Evolutionary conservation across 2,797 vertebrate species (phyloP).

Genomic region (Pteropus rufus): DNA sequence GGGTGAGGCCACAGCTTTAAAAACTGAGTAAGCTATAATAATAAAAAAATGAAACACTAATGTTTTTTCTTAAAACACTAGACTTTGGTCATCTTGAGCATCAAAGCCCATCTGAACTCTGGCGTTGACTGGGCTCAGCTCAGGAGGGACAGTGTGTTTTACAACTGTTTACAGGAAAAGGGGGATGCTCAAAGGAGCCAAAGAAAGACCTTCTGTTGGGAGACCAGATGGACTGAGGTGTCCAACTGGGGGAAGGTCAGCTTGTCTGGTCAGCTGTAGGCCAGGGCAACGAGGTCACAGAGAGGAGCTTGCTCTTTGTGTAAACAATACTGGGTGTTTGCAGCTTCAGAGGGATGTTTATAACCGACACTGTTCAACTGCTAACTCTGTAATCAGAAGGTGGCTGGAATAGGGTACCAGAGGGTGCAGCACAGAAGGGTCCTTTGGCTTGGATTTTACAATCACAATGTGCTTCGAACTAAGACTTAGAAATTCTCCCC

Average conservation of each 20-base stretch:
- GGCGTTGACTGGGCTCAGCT: neutral
- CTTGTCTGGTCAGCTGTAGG: neutral
- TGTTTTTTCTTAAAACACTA: constrained; percentile 51
- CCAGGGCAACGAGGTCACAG: constrained; percentile 5
- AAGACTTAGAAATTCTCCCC: neutral
- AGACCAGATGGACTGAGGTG: neutral
- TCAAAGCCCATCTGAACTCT: neutral
- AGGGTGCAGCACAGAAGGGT: neutral
- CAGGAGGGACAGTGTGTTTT: neutral
- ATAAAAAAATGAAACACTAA: constrained; percentile 56
- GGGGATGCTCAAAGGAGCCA: neutral
- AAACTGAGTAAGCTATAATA: constrained; percentile 55
- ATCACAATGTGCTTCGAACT: neutral
- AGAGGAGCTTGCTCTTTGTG: neutral
- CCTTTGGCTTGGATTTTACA: neutral
- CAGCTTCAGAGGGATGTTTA: neutral
- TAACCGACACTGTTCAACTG: neutral
- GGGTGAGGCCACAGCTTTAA: constrained; percentile 56
- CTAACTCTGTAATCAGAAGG: neutral
- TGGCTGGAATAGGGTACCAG: neutral
- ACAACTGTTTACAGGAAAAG: constrained; percentile 31
- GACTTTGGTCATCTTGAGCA: constrained; percentile 13
- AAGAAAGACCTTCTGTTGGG: constrained; percentile 38
- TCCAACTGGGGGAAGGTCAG: neutral
- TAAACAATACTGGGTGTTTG: neutral